Evolutionary conservation across 2,113 vertebrate genomes (phyloP), one percentile per base, ranked within the genome.

Genomic region (Hemiprocne comata): DNA sequence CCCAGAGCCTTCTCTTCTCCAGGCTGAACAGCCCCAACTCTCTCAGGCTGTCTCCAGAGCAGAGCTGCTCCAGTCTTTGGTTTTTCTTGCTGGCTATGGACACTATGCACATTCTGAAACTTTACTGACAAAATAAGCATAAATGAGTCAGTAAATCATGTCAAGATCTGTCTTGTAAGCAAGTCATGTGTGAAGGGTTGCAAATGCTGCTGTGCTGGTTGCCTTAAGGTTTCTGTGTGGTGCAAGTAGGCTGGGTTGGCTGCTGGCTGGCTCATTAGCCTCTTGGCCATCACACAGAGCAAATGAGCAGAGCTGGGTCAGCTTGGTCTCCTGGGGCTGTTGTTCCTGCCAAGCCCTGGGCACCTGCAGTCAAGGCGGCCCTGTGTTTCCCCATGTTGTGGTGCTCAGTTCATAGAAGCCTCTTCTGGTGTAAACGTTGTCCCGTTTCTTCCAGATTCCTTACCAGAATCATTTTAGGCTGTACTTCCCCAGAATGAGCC

Each of bases 361-460:
- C 10, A 24, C 16, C 53, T 55, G 48, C 87, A 58, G 21, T 16
- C 51, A 29, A 10, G 34, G 36, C 33, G 34, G 15, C 4, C 8
- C n/a, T 17, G 20, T 10, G 0, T 57, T 65, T 50, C 5, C 16
- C 26, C 1, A 0, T 12, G 28, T 18, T 34, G 11, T 2, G 5
- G 4, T 23, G 25, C 17, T 74, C 11, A 1, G 25, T 28, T 60
- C 10, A 4, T 10, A 17, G 40, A 16, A 89, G 58, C 34, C 17
- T 44, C 25, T 71, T 29, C 29, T 89, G 53, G 1, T 48, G 44
- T 28, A 7, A 34, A 14, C 24, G 60, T 17, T 1, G 1, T n/a
- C 44, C 26, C 10, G 1, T 70, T 77, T 54, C 40, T 46, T 72
- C 23, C 36, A 31, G 17, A 13, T 65, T 53, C 55, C 29, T 57